phyloP scores from a whole-genome alignment of 2,888 invertebrate species.

The Panopea generosa region DNA sequence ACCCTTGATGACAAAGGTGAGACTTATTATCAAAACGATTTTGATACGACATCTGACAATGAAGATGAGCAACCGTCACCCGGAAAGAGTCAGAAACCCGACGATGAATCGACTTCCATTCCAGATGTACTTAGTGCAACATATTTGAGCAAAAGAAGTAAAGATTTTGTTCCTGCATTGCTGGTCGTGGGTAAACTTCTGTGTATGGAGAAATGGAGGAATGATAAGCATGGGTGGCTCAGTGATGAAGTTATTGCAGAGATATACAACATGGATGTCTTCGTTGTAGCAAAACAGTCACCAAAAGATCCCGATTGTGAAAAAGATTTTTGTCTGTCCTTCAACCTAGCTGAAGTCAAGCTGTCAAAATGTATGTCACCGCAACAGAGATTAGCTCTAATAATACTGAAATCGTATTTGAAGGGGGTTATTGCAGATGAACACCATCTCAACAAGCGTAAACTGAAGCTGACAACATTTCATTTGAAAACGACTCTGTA shows the following conservation, averaged over 20 bases:
- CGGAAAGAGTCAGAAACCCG: no score
- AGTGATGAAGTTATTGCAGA: constrained; percentile 28
- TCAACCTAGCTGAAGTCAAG: constrained; percentile 58
- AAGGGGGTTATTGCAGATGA: constrained; percentile 37
- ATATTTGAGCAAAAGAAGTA: constrained; percentile 49
- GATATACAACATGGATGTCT: constrained; percentile 54
- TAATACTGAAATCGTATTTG: constrained; percentile 59
- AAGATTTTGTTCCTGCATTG: constrained; percentile 65
- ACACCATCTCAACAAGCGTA: constrained; percentile 7
- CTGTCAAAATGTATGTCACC: constrained; percentile 44
- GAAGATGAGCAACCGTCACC: no score
- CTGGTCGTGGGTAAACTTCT: constrained; percentile 41
- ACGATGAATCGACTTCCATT: no score
- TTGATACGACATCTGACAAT: no score
- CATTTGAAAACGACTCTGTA: constrained; percentile 63
- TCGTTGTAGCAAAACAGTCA: constrained; percentile 58
- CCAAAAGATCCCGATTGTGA: constrained; percentile 31
- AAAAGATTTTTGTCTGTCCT: constrained; percentile 64
- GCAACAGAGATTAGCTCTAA: constrained; percentile 45
- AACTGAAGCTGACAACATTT: constrained; percentile 51
- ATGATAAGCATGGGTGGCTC: constrained; percentile 48
- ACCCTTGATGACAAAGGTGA: no score
- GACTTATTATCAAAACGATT: no score
- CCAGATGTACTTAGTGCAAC: constrained; percentile 2
- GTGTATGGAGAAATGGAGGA: constrained; percentile 47